These are phyloP conservation scores for Cheirogaleus medius DNA, from an alignment of 2,113 vertebrate genomes.

Conservation along the genomic window DNA sequence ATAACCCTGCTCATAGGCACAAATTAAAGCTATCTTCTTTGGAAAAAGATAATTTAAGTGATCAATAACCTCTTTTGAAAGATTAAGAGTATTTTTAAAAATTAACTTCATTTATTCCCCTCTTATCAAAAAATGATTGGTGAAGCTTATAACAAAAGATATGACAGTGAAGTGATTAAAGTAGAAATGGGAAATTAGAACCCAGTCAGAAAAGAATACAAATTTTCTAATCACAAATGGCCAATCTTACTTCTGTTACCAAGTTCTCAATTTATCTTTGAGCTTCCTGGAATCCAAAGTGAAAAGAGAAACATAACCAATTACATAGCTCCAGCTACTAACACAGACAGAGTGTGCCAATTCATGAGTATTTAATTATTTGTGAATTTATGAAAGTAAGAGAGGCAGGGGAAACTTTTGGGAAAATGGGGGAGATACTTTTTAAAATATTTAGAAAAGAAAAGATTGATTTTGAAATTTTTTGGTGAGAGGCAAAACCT, in stretches of 20 bases:
- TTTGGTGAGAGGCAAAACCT: conserved; percentile 16
- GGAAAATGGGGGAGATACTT: background rate
- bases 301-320: conserved; percentile 27
- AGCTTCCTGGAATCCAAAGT: conserved; percentile 44
- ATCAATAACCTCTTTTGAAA: conserved; percentile 51
- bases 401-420: background rate
- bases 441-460: conserved; percentile 25
- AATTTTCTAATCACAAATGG: background rate
- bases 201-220: conserved; percentile 25
- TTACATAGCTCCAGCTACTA: background rate
- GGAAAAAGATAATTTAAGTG: conserved; percentile 47
- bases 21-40: conserved; percentile 32
- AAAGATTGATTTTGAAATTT: background rate
- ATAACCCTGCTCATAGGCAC: background rate
- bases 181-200: conserved; percentile 30
- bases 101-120: conserved; percentile 37
- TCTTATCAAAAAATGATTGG: conserved; percentile 27
- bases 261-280: conserved; percentile 12
- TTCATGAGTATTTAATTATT: background rate
- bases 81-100: conserved; percentile 1
- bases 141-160: conserved; percentile 35
- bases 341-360: background rate
- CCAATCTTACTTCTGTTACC: conserved; percentile 8
- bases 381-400: conserved; percentile 38
- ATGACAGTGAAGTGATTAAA: conserved; percentile 28